A percentile compares a stretch with the other conserved stretches of the same genome.
phyloP scores from a whole-genome alignment of 2,888 invertebrate genomes.

The Lamellibrachia satsuma region DNA sequence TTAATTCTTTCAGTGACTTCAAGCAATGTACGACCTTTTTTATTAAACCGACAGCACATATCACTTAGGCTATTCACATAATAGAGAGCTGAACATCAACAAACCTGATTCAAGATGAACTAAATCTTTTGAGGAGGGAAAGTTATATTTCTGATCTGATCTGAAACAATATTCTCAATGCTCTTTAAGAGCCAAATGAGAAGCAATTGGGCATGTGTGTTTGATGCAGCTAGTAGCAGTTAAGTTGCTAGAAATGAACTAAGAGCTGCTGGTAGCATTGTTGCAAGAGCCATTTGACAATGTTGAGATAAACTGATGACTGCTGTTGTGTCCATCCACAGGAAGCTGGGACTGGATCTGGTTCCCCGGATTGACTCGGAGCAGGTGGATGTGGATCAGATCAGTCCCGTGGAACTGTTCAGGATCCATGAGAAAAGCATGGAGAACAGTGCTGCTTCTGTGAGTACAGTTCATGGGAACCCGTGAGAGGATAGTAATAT shows the following conservation, averaged over 20 bases:
- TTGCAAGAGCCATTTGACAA: not conserved
- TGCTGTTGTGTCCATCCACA: slow-evolving; percentile 66
- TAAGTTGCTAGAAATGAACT: not conserved
- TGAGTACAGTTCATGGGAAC: not conserved
- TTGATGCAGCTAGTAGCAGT: too few species aligned
- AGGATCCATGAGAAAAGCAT: slow-evolving; percentile 69
- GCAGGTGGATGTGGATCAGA: slow-evolving; percentile 88
- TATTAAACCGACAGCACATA: too few species aligned
- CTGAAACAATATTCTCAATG: too few species aligned
- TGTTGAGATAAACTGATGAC: not conserved
- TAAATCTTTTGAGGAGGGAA: too few species aligned
- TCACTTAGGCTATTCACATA: too few species aligned
- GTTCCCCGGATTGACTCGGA: slow-evolving; percentile 89
- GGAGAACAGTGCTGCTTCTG: not conserved
- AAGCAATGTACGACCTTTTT: too few species aligned
- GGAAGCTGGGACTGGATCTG: slow-evolving; percentile 89
- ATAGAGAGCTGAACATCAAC: too few species aligned
- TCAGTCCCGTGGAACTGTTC: slow-evolving; percentile 88
- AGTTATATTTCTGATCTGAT: too few species aligned
- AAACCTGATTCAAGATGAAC: too few species aligned
- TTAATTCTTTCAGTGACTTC: too few species aligned
- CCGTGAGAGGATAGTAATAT: not conserved
- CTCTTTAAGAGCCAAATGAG: too few species aligned
- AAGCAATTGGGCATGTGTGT: too few species aligned
- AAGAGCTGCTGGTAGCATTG: not conserved